phyloP scores from a whole-genome alignment of 2,113 vertebrate genomes.

The Pollimyrus isidori region DNA sequence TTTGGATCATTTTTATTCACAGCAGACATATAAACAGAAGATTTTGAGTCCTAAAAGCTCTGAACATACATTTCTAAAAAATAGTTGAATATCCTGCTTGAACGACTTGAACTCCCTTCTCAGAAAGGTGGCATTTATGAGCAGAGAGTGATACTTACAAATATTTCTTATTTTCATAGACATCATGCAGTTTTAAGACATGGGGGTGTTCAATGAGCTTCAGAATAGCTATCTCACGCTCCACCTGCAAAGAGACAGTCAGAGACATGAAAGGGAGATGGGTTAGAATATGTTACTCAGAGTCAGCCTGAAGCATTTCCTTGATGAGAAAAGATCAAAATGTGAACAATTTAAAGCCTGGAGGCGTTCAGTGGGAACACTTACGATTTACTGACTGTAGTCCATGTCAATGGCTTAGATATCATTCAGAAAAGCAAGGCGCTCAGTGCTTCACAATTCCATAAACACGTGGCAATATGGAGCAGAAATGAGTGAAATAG shows the following conservation, averaged over 20 bases:
- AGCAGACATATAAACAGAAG: not conserved
- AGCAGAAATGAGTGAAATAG: not conserved
- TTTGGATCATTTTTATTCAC: not conserved
- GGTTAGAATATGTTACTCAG: not conserved
- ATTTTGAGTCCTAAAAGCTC: not conserved
- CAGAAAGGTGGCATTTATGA: not conserved
- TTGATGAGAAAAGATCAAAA: slow-evolving; percentile 14
- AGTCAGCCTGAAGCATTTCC: not conserved
- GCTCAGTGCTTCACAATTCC: not conserved
- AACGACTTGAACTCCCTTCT: not conserved
- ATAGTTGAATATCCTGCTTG: not conserved
- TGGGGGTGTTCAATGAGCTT: slow-evolving; percentile 98
- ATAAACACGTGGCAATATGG: not conserved
- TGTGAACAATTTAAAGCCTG: not conserved
- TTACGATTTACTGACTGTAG: not conserved
- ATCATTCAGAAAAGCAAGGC: not conserved
- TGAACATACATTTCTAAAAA: not conserved
- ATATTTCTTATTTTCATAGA: slow-evolving; percentile 99
- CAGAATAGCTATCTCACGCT: slow-evolving; percentile 96
- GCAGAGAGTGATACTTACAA: slow-evolving; percentile 73
- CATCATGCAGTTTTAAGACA: slow-evolving; percentile 94
- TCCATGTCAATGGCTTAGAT: not conserved
- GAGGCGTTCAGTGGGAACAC: not conserved
- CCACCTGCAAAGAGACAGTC: slow-evolving; percentile 70
- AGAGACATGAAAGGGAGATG: slow-evolving; percentile 25